A percentile compares a stretch with the other conserved stretches of the same genome.
Evolutionary conservation across 2,113 vertebrate genomes (phyloP).

Genomic region (Peromyscus maniculatus): DNA sequence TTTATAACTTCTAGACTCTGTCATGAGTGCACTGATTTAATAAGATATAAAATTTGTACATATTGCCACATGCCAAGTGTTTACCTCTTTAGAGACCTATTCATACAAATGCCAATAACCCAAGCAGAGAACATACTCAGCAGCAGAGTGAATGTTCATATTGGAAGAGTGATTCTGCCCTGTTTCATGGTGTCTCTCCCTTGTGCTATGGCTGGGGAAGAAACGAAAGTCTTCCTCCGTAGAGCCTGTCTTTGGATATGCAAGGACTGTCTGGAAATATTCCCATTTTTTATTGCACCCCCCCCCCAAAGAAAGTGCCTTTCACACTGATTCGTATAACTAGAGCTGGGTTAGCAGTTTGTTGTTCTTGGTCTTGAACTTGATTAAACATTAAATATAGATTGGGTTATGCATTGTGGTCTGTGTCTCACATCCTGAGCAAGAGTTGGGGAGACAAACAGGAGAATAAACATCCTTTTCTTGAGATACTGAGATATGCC

Average conservation of each 20-base stretch:
- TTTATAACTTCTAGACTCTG: slow-evolving; percentile 21
- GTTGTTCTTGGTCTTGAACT: background rate
- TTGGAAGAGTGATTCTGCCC: background rate
- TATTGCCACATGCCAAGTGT: background rate
- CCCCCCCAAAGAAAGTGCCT: slow-evolving; percentile 6
- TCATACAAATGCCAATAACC: background rate
- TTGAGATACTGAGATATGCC: background rate
- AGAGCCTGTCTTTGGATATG: background rate
- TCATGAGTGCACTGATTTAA: background rate
- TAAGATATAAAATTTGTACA: background rate
- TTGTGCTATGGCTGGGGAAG: background rate
- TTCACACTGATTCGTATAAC: background rate
- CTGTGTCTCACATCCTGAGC: background rate
- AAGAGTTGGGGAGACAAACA: background rate
- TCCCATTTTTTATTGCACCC: background rate
- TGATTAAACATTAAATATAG: slow-evolving; percentile 60
- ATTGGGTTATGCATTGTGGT: background rate
- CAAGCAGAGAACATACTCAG: background rate
- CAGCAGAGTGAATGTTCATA: background rate
- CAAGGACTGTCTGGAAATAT: background rate
- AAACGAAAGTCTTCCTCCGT: background rate
- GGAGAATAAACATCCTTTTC: slow-evolving; percentile 17
- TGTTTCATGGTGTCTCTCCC: background rate
- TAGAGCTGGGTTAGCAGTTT: background rate
- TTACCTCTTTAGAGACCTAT: background rate